Evolutionary conservation across 2,113 vertebrate genomes (phyloP), one percentile per base, ranked within the genome.

Genomic region (Coracopsis vasa): DNA sequence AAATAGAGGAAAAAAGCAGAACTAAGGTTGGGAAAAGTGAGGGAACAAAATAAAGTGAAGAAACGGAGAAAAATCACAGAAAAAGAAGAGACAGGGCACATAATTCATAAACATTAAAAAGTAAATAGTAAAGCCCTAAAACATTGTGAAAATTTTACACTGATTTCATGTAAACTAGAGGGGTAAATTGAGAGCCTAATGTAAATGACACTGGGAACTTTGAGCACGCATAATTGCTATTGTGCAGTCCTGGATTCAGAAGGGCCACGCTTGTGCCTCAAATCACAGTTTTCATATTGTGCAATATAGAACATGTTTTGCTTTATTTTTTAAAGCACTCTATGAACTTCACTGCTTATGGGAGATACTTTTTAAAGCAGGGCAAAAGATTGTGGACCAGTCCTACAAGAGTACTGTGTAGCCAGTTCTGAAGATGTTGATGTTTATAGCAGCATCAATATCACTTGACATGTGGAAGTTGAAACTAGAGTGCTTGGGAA

Each of bases 171-270:
- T 8, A 29, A 23, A 79, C 20, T 60, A 54, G 19, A 54, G 28
- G 9, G 8, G 2, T 42, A 72, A 90, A 12, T 7, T 47, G 17
- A 80, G 27, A 77, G 65, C 9, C 1, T 61, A 77, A 80, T 8
- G 6, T 42, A 73, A 58, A 69, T 18, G 2, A 39, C 24, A 45
- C 14, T 54, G 33, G 25, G 33, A 77, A 77, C 39, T 89, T 51
- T 0, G 0, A 77, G 12, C 16, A 70, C 74, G 35, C 4, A 11
- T 28, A 50, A n/a, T 5, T 87, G 7, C 33, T 47, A 27, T 4
- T 54, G 39, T n/a, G 18, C 56, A 79, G 23, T 44, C 14, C 48
- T 88, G 10, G 11, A 13, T 82, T 82, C 74, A 79, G 25, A 88
- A 60, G 35, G 4, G 17, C 45, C 16, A 31, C 13, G 61, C 16